These are phyloP conservation scores for Caenorhabditis wallacei DNA, from an alignment of 2,888 invertebrate genomes.

Conservation along the genomic window DNA sequence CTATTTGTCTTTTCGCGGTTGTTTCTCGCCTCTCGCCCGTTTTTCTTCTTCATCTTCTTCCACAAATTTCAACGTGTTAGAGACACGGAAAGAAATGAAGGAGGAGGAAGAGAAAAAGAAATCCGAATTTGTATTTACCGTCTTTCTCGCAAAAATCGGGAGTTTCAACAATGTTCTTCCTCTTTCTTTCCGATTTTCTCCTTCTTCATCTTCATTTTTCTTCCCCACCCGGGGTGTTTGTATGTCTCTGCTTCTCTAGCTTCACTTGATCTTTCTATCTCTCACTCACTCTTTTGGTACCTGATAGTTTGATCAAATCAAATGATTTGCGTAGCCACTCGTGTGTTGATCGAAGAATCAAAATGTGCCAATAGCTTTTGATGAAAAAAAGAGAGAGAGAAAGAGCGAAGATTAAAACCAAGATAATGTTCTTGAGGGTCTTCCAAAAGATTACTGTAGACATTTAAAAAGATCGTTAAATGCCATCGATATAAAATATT, in stretches of 20 bases:
- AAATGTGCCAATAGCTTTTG: conserved; percentile 39
- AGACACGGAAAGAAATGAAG: neutral
- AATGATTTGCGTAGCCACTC: conserved; percentile 17
- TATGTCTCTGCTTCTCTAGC: conserved; percentile 24
- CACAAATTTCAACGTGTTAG: conserved; percentile 1
- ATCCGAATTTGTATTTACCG: conserved; percentile 52
- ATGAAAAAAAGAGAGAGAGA: no score
- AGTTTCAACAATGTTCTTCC: conserved; percentile 52
- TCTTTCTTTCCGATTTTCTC: neutral
- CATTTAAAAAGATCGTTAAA: neutral
- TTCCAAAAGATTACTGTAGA: neutral
- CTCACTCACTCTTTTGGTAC: neutral
- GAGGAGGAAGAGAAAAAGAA: conserved; percentile 7
- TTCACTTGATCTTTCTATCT: conserved; percentile 42
- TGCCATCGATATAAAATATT: conserved; percentile 19
- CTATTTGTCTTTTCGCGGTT: conserved; percentile 41
- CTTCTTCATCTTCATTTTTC: neutral
- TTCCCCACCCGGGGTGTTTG: neutral
- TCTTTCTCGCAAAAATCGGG: conserved; percentile 33
- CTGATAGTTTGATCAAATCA: conserved; percentile 49
- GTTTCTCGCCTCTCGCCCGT: conserved; percentile 24
- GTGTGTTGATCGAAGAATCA: conserved; percentile 55
- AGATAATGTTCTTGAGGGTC: no score
- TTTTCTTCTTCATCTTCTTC: conserved; percentile 10
- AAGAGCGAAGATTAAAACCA: conserved; percentile 22